These are phyloP conservation scores for Dermolepida albohirtum DNA, from an alignment of 2,888 invertebrate genomes.

Conservation along the genomic window DNA sequence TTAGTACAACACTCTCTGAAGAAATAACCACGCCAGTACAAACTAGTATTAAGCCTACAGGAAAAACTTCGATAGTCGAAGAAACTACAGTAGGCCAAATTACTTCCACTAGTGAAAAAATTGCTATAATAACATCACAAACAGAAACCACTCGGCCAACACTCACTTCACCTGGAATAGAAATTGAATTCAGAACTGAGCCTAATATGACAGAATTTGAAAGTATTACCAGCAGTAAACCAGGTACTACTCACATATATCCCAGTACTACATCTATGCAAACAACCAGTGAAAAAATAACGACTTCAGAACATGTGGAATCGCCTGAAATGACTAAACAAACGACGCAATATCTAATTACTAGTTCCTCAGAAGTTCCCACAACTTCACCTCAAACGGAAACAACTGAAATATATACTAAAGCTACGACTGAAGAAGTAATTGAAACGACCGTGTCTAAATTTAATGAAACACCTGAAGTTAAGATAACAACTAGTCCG, in stretches of 20 bases:
- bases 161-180: not conserved
- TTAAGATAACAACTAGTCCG: conserved; percentile 40
- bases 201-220: not conserved
- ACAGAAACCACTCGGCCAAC: conserved; percentile 20
- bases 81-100: too few relatives aligned
- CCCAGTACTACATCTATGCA: not conserved
- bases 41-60: conserved; percentile 32
- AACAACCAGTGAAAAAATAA: conserved; percentile 1
- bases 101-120: conserved; percentile 48
- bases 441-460: conserved; percentile 9
- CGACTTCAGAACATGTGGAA: not conserved
- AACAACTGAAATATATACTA: conserved; percentile 6
- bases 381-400: not conserved
- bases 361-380: not conserved
- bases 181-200: conserved; percentile 17
- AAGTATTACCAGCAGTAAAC: not conserved
- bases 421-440: conserved; percentile 11
- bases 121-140: conserved; percentile 50
- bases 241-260: not conserved
- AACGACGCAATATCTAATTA: not conserved
- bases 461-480: conserved; percentile 42
- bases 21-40: conserved; percentile 48
- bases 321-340: not conserved
- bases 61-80: too few relatives aligned
- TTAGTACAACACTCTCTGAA: not conserved